Percentiles rank a stretch among this genome's conserved stretches.
phyloP scores from a whole-genome alignment of 1,140 invertebrate species.

The Paramacrobiotus metropolitanus region DNA sequence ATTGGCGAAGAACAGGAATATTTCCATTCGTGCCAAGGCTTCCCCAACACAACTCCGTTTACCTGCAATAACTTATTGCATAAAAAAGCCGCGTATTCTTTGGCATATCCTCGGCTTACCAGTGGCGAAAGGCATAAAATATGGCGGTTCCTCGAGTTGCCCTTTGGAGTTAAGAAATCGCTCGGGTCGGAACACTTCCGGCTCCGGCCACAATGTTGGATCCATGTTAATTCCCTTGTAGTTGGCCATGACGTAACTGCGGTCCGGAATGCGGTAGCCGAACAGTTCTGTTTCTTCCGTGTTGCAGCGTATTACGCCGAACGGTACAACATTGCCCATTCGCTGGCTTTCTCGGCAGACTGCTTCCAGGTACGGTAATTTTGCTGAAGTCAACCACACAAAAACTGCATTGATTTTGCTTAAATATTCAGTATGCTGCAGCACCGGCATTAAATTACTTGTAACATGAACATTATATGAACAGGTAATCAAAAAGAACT shows the following conservation, averaged over 20 bases:
- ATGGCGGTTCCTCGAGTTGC: conserved; percentile 13
- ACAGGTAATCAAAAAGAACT: too few relatives aligned
- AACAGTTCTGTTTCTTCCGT: conserved; percentile 11
- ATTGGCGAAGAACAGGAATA: conserved; percentile 10
- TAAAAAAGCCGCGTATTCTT: not conserved
- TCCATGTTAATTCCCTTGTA: conserved; percentile 20
- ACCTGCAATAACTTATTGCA: conserved; percentile 8
- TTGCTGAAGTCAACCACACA: too few relatives aligned
- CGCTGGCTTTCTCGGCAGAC: conserved; percentile 14
- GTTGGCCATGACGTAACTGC: conserved; percentile 20
- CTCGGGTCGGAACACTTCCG: conserved; percentile 21
- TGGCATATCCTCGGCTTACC: conserved; percentile 9
- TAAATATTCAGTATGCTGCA: too few relatives aligned
- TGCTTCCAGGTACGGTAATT: conserved; percentile 12
- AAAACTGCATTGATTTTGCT: too few relatives aligned
- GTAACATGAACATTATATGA: too few relatives aligned
- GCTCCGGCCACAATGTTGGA: conserved; percentile 17
- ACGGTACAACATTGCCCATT: conserved; percentile 14
- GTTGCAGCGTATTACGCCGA: conserved; percentile 13
- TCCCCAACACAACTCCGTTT: conserved; percentile 11
- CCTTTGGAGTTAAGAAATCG: conserved; percentile 17
- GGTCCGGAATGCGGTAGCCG: conserved; percentile 17
- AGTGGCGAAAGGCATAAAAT: conserved; percentile 17
- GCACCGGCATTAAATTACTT: too few relatives aligned
- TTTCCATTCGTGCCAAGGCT: conserved; percentile 8